These are phyloP conservation scores for Trichomalopsis sarcophagae DNA, from an alignment of 1,140 invertebrate species.

Conservation along the genomic window DNA sequence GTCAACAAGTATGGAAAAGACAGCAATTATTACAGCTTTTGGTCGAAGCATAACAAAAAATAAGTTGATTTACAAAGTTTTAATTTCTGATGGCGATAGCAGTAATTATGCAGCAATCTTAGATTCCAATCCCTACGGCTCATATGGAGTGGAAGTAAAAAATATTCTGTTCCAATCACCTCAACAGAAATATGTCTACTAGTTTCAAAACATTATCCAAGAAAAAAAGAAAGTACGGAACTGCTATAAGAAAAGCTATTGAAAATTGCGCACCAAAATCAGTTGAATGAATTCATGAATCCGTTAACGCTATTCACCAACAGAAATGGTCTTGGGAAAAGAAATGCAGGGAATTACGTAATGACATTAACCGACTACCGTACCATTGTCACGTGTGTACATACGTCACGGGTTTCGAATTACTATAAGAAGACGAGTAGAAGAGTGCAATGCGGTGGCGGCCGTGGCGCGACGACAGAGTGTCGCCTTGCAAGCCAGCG, in stretches of 20 bases:
- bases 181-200: not conserved
- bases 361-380: not conserved
- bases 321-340: too few species aligned
- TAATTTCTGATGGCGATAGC: slow-evolving; percentile 58
- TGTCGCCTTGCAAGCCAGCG: too few species aligned
- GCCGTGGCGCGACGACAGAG: too few species aligned
- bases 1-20: slow-evolving; percentile 69
- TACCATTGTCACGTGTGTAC: too few species aligned
- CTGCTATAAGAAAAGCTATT: not conserved
- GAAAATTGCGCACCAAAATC: not conserved
- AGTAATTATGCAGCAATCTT: slow-evolving; percentile 62
- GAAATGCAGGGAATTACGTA: not conserved
- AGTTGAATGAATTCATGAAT: not conserved
- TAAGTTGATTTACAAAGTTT: not conserved
- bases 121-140: slow-evolving; percentile 34
- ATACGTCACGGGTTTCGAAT: too few species aligned
- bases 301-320: too few species aligned
- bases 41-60: not conserved
- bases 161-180: not conserved
- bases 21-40: slow-evolving; percentile 18
- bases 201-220: not conserved
- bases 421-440: too few species aligned
- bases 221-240: not conserved
- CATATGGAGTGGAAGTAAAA: not conserved
- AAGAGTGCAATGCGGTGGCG: too few species aligned